phyloP scores from a whole-genome alignment of 2,888 invertebrate species.

The Oegoconia quadripuncta region DNA sequence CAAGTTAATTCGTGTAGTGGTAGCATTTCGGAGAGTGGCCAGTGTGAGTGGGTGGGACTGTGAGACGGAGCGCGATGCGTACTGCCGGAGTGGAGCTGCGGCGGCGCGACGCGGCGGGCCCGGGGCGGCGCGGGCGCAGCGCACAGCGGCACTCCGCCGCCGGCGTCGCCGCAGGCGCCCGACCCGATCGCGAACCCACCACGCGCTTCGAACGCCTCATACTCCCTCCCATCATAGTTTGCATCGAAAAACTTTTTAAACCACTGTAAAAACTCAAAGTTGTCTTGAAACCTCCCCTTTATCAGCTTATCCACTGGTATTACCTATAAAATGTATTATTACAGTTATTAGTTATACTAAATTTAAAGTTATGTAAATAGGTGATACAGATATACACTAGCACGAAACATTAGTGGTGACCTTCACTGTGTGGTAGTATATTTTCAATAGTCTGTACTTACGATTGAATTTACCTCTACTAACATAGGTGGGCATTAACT shows the following conservation, averaged over 20 bases:
- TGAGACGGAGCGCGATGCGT: slow-evolving; percentile 55
- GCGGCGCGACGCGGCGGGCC: slow-evolving; percentile 32
- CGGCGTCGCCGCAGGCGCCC: slow-evolving; percentile 73
- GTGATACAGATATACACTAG: too few species aligned
- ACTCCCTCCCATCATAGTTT: slow-evolving; percentile 98
- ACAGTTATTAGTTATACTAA: too few species aligned
- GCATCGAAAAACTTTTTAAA: slow-evolving; percentile 99
- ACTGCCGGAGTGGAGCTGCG: slow-evolving; percentile 61
- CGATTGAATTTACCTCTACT: too few species aligned
- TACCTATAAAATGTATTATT: slow-evolving; percentile 89
- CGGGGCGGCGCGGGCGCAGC: slow-evolving; percentile 38
- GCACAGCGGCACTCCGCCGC: slow-evolving; percentile 68
- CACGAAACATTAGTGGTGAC: too few species aligned
- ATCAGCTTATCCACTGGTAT: slow-evolving; percentile 99
- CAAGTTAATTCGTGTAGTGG: too few species aligned
- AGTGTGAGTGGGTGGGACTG: slow-evolving; percentile 28
- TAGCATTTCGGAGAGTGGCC: slow-evolving; percentile 35
- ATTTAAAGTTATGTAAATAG: too few species aligned
- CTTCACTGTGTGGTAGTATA: too few species aligned
- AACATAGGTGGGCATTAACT: too few species aligned
- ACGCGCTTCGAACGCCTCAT: slow-evolving; percentile 94
- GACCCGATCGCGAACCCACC: slow-evolving; percentile 90
- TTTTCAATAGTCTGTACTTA: too few species aligned
- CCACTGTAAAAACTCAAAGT: slow-evolving; percentile 99
- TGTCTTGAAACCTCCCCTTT: slow-evolving; percentile 99